These are phyloP conservation scores for Tenthredo scrophulariae DNA, from an alignment of 2,888 invertebrate genomes.

Conservation along the genomic window DNA sequence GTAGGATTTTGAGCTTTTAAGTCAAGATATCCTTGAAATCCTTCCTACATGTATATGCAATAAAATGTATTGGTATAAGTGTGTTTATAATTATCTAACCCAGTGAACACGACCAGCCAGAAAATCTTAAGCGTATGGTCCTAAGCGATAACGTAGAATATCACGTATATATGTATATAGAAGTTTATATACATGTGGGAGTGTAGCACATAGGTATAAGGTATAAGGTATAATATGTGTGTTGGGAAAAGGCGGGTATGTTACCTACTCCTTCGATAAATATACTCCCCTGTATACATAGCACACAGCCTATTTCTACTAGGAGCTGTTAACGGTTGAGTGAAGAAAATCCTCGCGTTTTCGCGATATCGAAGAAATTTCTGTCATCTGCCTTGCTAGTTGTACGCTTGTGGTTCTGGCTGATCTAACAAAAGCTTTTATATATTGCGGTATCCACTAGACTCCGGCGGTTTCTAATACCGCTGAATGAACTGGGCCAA, in stretches of 20 bases:
- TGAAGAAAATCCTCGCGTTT: constrained; percentile 20
- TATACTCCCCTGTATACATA: background rate
- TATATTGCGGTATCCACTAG: background rate
- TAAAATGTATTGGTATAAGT: constrained; percentile 27
- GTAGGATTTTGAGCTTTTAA: background rate
- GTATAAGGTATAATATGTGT: background rate
- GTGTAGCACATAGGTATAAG: background rate
- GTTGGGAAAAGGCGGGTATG: background rate
- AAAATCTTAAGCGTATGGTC: constrained; percentile 40
- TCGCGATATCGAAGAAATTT: constrained; percentile 26
- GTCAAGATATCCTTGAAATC: background rate
- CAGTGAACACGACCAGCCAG: constrained; percentile 36
- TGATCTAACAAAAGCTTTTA: constrained; percentile 33
- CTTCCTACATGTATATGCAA: background rate
- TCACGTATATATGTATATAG: background rate
- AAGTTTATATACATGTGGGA: background rate
- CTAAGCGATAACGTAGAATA: constrained; percentile 38
- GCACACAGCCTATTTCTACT: background rate
- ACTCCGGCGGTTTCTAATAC: background rate
- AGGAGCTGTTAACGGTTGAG: constrained; percentile 31
- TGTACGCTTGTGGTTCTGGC: background rate
- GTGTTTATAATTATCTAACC: constrained; percentile 49
- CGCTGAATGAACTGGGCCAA: constrained; percentile 19
- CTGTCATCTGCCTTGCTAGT: constrained; percentile 18
- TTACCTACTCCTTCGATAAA: constrained; percentile 11